Conservation (phyloP, 1,140 invertebrate species). For the Temnothorax longispinosus region DNA sequence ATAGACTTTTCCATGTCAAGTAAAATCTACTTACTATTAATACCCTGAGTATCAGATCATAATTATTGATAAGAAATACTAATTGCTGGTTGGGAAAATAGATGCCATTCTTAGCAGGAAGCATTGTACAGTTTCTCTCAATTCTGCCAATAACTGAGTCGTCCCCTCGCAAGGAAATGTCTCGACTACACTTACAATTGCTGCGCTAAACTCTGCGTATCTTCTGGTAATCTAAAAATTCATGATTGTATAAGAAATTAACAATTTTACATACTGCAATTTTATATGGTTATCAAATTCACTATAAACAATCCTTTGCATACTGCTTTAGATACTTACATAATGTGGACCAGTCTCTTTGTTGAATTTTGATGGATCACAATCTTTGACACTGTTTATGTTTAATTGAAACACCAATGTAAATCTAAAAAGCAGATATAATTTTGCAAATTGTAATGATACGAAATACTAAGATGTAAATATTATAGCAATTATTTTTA, state of each 20-base stretch:
- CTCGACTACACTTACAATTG: slow-evolving; percentile 97
- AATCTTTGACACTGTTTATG: slow-evolving; percentile 97
- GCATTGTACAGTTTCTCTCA: slow-evolving; percentile 97
- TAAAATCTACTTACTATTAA: slow-evolving; percentile 89
- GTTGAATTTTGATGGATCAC: slow-evolving; percentile 95
- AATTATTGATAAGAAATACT: slow-evolving; percentile 99
- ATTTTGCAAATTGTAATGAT: slow-evolving; percentile 21
- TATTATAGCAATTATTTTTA: slow-evolving; percentile 38
- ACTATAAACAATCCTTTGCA: slow-evolving; percentile 21
- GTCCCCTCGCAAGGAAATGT: slow-evolving; percentile 95
- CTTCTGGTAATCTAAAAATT: slow-evolving; percentile 94
- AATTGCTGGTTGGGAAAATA: slow-evolving; percentile 96
- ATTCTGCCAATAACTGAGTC: slow-evolving; percentile 90
- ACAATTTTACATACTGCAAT: not conserved
- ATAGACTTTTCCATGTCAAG: not conserved
- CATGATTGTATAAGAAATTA: not conserved
- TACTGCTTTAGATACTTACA: slow-evolving; percentile 88
- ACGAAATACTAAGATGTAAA: slow-evolving; percentile 19
- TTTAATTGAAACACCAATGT: slow-evolving; percentile 96
- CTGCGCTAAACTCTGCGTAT: slow-evolving; percentile 99
- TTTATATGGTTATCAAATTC: not conserved
- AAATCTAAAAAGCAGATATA: slow-evolving; percentile 88
- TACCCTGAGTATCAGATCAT: slow-evolving; percentile 97
- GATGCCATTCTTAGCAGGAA: slow-evolving; percentile 98
- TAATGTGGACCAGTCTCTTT: slow-evolving; percentile 99